These are phyloP conservation scores for Hetaerina americana DNA, from an alignment of 1,140 invertebrate genomes.

Conservation along the genomic window DNA sequence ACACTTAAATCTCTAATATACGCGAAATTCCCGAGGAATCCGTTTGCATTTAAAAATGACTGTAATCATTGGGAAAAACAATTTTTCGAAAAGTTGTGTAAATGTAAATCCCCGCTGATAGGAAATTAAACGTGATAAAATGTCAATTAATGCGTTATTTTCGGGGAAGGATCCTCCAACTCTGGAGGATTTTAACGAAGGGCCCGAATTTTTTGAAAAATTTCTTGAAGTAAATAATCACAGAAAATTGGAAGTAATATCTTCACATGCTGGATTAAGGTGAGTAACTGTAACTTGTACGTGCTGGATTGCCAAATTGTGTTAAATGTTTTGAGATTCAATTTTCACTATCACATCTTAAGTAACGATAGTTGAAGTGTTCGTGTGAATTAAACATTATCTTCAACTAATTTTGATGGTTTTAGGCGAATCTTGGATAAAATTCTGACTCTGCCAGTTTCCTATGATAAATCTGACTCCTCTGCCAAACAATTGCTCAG, in stretches of 20 bases:
- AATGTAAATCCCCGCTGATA: no score
- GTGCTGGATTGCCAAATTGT: not conserved
- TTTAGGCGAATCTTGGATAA: not conserved
- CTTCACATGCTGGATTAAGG: not conserved
- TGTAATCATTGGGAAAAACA: no score
- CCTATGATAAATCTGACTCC: not conserved
- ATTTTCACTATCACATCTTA: no score
- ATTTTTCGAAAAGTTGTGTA: no score
- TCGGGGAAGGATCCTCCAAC: not conserved
- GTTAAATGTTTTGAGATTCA: not conserved
- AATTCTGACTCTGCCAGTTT: not conserved
- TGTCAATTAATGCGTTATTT: not conserved
- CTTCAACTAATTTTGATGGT: not conserved
- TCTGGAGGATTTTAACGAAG: not conserved
- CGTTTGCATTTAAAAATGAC: no score
- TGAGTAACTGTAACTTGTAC: not conserved
- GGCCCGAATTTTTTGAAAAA: not conserved
- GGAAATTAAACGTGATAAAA: no score
- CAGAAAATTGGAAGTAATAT: not conserved
- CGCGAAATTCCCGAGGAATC: no score
- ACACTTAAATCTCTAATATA: no score
- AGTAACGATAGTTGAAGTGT: no score
- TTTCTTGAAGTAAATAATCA: not conserved
- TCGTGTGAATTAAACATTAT: not conserved
- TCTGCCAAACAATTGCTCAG: not conserved